Conservation (phyloP, 1,140 invertebrate genomes). For the Aphelinus certus region DNA sequence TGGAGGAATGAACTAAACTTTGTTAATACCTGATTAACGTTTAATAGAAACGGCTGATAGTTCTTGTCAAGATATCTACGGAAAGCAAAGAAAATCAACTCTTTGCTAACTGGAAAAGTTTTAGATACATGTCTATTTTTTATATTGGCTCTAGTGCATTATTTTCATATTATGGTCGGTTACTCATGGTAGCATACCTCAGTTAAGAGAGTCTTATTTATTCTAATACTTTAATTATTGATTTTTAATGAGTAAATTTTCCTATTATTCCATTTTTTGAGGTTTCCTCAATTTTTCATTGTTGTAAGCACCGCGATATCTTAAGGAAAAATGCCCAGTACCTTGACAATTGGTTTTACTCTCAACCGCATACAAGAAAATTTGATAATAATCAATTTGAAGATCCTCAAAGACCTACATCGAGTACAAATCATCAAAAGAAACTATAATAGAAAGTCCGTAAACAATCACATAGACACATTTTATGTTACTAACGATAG, state of each 20-base stretch:
- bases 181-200: conserved; percentile 20
- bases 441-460: conserved; percentile 39
- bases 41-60: conserved; percentile 9
- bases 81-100: conserved; percentile 19
- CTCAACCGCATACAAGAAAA: conserved; percentile 5
- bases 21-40: conserved; percentile 1
- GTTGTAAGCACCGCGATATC: conserved; percentile 28
- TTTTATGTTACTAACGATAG: conserved; percentile 40
- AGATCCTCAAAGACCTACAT: conserved; percentile 19
- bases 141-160: conserved; percentile 24
- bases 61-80: conserved; percentile 27
- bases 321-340: conserved; percentile 30
- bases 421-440: conserved; percentile 33
- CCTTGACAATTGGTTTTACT: conserved; percentile 22
- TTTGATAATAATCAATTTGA: conserved; percentile 16
- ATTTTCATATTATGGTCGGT: conserved; percentile 10
- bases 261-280: conserved; percentile 14
- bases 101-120: no score
- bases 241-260: conserved; percentile 30
- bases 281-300: conserved; percentile 25
- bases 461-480: conserved; percentile 42
- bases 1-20: not conserved
- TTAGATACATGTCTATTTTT: no score
- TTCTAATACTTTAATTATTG: conserved; percentile 37
- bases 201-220: conserved; percentile 34